phyloP scores from a whole-genome alignment of 2,113 vertebrate species.

The Daphoenositta chrysoptera region DNA sequence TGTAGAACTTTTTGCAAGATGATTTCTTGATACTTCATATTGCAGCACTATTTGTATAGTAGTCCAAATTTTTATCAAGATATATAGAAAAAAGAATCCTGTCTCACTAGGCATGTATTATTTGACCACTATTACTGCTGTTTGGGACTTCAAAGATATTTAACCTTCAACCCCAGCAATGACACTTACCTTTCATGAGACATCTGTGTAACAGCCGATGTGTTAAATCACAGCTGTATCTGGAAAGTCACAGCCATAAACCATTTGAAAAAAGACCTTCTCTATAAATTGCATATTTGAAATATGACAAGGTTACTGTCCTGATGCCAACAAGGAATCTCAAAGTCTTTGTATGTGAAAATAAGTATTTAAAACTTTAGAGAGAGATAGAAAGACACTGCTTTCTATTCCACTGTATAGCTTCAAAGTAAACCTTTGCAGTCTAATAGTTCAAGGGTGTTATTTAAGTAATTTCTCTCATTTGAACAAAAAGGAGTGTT shows the following conservation, averaged over 20 bases:
- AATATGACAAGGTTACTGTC: not conserved
- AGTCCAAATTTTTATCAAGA: not conserved
- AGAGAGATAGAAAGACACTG: not conserved
- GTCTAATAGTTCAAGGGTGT: conserved; percentile 5
- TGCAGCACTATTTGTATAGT: not conserved
- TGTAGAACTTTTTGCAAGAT: not conserved
- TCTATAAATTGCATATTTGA: not conserved
- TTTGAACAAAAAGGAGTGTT: not conserved
- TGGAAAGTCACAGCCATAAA: not conserved
- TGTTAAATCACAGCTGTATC: conserved; percentile 29
- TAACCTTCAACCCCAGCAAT: conserved; percentile 6
- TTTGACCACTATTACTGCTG: not conserved
- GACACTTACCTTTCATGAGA: not conserved
- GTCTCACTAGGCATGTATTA: not conserved
- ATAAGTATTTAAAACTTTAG: conserved; percentile 9
- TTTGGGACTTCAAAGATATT: conserved; percentile 24
- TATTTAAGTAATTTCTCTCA: conserved; percentile 20
- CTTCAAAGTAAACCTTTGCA: conserved; percentile 32
- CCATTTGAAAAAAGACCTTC: not conserved
- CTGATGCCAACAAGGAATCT: not conserved
- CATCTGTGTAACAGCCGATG: not conserved
- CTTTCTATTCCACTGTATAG: not conserved
- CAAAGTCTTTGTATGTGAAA: not conserved
- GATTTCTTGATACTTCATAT: not conserved
- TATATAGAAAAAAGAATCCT: not conserved